Percentiles rank a stretch among this genome's conserved stretches.
Conservation (phyloP, 2,888 invertebrate genomes). For the Caradrina clavipalpis region DNA sequence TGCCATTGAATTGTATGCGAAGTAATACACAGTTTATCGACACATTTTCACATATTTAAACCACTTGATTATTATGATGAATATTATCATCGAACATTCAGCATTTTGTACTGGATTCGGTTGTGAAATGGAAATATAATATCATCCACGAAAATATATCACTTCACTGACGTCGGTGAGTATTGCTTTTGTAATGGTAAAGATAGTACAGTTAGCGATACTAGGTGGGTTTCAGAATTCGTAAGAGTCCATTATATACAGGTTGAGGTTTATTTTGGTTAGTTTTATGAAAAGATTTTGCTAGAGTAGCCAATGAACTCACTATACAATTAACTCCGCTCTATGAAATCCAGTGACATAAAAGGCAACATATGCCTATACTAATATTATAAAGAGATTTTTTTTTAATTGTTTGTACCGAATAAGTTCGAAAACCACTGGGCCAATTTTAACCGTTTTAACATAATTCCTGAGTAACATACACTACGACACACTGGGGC, state of each 20-base stretch:
- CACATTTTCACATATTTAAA: constrained; percentile 62
- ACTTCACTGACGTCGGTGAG: constrained; percentile 49
- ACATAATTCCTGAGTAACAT: too few species aligned
- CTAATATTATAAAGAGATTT: too few species aligned
- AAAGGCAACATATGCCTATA: too few species aligned
- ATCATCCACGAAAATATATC: constrained; percentile 38
- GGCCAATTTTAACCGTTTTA: too few species aligned
- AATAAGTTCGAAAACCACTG: too few species aligned
- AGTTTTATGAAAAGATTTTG: neutral
- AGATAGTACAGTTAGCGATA: constrained; percentile 70
- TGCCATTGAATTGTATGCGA: constrained; percentile 74
- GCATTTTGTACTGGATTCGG: constrained; percentile 31
- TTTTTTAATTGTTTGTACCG: too few species aligned
- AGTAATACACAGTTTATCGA: constrained; percentile 71
- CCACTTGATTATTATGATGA: constrained; percentile 40
- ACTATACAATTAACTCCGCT: neutral
- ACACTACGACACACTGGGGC: too few species aligned
- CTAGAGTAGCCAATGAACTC: too few species aligned
- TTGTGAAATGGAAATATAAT: constrained; percentile 17
- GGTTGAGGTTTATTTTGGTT: constrained; percentile 57
- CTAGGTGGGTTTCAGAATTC: constrained; percentile 64
- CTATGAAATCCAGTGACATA: neutral
- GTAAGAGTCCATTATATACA: constrained; percentile 66
- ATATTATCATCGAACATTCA: constrained; percentile 42
- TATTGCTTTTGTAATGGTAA: constrained; percentile 69